These are phyloP conservation scores for Pogona vitticeps DNA, from an alignment of 2,113 vertebrate species.

Conservation along the genomic window DNA sequence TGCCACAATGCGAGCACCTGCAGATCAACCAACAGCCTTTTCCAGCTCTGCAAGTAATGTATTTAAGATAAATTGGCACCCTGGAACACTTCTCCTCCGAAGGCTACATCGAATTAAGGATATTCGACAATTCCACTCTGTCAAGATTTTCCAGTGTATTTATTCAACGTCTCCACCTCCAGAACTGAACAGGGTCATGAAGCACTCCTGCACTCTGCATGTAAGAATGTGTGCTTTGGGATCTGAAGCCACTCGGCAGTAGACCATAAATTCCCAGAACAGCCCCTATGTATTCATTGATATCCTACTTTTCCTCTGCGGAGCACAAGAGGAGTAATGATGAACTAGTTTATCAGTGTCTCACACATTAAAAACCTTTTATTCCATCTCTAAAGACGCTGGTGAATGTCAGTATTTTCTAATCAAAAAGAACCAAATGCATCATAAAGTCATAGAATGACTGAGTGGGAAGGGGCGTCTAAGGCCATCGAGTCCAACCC, in stretches of 20 bases:
- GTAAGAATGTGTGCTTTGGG: not conserved
- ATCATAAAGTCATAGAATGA: too few relatives aligned
- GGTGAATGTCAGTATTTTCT: too few relatives aligned
- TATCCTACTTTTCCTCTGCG: not conserved
- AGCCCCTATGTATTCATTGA: not conserved
- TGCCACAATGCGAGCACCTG: conserved; percentile 53
- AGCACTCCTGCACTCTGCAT: too few relatives aligned
- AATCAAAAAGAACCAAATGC: too few relatives aligned
- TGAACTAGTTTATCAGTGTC: too few relatives aligned
- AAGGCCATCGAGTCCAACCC: too few relatives aligned
- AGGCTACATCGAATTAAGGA: not conserved
- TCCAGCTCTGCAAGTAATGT: conserved; percentile 59
- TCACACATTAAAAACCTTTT: too few relatives aligned
- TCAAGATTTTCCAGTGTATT: not conserved
- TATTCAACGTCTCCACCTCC: too few relatives aligned
- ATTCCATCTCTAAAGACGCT: too few relatives aligned
- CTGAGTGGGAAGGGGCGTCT: too few relatives aligned
- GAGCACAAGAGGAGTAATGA: not conserved
- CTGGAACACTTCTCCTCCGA: not conserved
- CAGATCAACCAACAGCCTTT: conserved; percentile 47
- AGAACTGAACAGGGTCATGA: too few relatives aligned
- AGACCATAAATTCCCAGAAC: not conserved
- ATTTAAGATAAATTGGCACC: conserved; percentile 17
- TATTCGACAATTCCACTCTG: not conserved
- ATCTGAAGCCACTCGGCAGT: not conserved